These are phyloP conservation scores for Agelastica alni DNA, from an alignment of 2,888 invertebrate genomes.

Conservation along the genomic window DNA sequence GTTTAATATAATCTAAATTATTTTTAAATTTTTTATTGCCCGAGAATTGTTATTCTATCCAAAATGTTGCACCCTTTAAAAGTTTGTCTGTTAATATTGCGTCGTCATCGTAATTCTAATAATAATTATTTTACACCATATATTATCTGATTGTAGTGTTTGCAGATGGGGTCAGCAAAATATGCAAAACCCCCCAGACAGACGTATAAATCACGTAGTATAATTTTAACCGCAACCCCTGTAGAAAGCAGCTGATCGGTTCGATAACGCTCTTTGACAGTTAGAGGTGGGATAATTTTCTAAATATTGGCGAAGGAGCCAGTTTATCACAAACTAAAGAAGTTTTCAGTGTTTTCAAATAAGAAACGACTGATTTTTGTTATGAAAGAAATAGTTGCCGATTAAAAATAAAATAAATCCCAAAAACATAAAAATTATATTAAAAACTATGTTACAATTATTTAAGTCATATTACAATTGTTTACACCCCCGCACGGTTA, in stretches of 20 bases:
- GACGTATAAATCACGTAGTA: conserved; percentile 19
- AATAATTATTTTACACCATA: conserved; percentile 7
- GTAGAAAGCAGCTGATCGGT: conserved; percentile 13
- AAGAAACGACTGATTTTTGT: no score
- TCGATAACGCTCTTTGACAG: conserved; percentile 4
- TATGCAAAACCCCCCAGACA: conserved; percentile 16
- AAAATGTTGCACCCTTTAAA: background rate
- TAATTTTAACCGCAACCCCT: conserved; percentile 17
- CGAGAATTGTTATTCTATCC: no score
- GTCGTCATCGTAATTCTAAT: conserved; percentile 10
- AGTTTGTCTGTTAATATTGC: background rate
- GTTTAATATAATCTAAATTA: no score
- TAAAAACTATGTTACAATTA: no score
- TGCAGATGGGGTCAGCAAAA: background rate
- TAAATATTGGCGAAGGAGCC: background rate
- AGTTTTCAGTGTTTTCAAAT: no score
- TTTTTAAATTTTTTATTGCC: no score
- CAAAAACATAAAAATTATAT: no score
- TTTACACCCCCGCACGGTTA: no score
- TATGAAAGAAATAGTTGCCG: no score
- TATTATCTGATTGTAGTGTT: conserved; percentile 11
- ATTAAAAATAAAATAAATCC: no score
- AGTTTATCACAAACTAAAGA: no score
- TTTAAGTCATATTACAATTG: no score
- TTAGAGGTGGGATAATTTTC: conserved; percentile 8